Evolutionary conservation across 2,797 vertebrate genomes (phyloP).

Genomic region (Dendrocincla fuliginosa): DNA sequence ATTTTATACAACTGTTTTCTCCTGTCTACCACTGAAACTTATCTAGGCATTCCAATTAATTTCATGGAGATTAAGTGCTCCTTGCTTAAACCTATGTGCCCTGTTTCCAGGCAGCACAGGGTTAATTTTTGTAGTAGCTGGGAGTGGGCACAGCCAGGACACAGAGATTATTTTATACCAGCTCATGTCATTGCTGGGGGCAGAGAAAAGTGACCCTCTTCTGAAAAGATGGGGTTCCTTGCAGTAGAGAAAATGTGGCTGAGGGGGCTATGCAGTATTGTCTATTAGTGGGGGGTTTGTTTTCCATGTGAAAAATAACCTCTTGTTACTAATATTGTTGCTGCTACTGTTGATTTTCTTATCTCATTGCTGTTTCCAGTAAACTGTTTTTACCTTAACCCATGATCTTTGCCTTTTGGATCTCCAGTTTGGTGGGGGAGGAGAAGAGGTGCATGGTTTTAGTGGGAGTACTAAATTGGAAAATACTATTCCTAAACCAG

Average conservation of each 20-base stretch:
- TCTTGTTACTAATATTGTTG: background rate
- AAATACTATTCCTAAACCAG: background rate
- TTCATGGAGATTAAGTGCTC: background rate
- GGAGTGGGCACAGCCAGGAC: background rate
- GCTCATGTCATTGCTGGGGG: background rate
- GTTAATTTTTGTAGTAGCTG: background rate
- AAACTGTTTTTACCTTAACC: background rate
- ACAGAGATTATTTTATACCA: background rate
- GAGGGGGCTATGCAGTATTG: background rate
- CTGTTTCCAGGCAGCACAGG: background rate
- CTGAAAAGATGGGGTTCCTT: background rate
- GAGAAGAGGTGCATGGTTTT: background rate
- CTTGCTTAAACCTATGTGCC: background rate
- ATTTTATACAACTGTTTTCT: background rate
- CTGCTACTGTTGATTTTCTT: background rate
- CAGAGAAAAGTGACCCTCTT: no score
- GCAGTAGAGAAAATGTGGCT: rapidly evolving
- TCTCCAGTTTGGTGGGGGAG: no score
- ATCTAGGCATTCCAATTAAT: background rate
- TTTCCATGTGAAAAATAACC: background rate
- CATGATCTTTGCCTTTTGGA: background rate
- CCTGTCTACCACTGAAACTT: background rate
- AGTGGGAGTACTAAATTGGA: background rate
- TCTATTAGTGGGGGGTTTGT: background rate
- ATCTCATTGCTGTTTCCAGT: background rate